Conservation (phyloP, 2,797 vertebrate species). For the Danionella dracula region DNA sequence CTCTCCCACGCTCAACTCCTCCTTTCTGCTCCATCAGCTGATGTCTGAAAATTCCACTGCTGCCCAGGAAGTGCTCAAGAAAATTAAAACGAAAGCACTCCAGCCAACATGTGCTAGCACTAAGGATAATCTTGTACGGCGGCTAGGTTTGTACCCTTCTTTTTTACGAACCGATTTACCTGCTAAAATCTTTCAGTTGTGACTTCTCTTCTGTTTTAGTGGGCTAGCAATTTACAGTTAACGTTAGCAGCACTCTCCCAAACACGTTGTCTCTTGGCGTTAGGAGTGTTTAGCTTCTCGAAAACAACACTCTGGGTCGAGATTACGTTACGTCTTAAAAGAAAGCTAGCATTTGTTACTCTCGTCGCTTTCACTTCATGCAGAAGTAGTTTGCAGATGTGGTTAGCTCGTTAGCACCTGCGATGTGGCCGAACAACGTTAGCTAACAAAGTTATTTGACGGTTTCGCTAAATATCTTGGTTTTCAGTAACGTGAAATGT, state of each 20-base stretch:
- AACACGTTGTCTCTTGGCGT: neutral
- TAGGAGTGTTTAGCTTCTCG: no score
- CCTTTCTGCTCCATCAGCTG: slow-evolving; percentile 73
- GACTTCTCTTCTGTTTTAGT: no score
- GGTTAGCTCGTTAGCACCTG: slow-evolving; percentile 18
- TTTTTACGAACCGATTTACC: neutral
- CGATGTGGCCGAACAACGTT: neutral
- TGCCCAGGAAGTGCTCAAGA: slow-evolving; percentile 59
- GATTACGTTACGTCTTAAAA: neutral
- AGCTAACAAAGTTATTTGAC: no score
- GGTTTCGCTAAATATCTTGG: no score
- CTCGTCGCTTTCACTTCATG: neutral
- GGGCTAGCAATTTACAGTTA: neutral
- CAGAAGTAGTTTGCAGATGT: neutral
- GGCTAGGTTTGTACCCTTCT: neutral
- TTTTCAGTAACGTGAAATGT: no score
- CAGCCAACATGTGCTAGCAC: neutral
- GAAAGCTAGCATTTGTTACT: no score
- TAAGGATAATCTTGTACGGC: neutral
- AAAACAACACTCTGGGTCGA: neutral
- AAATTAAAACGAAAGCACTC: neutral
- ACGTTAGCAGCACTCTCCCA: neutral
- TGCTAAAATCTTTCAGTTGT: neutral
- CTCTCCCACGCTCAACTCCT: slow-evolving; percentile 37
- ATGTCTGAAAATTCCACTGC: slow-evolving; percentile 52